Evolutionary conservation across 2,797 vertebrate species (phyloP).

Genomic region (Nannoperca obscura): DNA sequence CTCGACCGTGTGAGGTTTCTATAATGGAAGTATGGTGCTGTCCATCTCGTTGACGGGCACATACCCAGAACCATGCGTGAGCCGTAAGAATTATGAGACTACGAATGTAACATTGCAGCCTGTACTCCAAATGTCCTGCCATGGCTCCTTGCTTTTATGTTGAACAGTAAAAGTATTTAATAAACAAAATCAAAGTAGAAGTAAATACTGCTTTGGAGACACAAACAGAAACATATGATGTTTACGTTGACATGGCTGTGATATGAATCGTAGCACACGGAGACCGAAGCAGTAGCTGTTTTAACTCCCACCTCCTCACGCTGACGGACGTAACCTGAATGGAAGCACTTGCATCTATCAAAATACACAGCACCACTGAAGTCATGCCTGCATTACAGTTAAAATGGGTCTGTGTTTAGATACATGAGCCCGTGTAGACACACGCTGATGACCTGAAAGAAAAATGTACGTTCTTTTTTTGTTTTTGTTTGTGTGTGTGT

Average conservation of each 20-base stretch:
- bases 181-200: constrained; percentile 80
- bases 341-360: constrained; percentile 36
- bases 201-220: constrained; percentile 72
- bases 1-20: constrained; percentile 60
- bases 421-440: constrained; percentile 32
- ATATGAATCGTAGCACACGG: constrained; percentile 62
- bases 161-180: constrained; percentile 70
- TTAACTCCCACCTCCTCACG: constrained; percentile 31
- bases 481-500: constrained; percentile 60
- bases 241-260: constrained; percentile 71
- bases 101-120: constrained; percentile 47
- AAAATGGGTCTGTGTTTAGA: constrained; percentile 18
- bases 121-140: constrained; percentile 50
- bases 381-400: constrained; percentile 45
- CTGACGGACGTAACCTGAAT: constrained; percentile 51
- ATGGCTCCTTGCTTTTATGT: constrained; percentile 72
- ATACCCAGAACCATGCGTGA: constrained; percentile 59
- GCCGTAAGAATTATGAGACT: constrained; percentile 53
- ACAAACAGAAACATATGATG: constrained; percentile 73
- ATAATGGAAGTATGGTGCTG: constrained; percentile 37
- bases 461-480: constrained; percentile 51
- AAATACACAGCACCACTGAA: constrained; percentile 40
- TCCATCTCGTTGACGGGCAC: constrained; percentile 67
- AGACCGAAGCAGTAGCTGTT: constrained; percentile 50
- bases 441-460: constrained; percentile 26